Base-by-base conservation (phyloP, 2,797 vertebrate genomes). In the Salmo trutta region DNA sequence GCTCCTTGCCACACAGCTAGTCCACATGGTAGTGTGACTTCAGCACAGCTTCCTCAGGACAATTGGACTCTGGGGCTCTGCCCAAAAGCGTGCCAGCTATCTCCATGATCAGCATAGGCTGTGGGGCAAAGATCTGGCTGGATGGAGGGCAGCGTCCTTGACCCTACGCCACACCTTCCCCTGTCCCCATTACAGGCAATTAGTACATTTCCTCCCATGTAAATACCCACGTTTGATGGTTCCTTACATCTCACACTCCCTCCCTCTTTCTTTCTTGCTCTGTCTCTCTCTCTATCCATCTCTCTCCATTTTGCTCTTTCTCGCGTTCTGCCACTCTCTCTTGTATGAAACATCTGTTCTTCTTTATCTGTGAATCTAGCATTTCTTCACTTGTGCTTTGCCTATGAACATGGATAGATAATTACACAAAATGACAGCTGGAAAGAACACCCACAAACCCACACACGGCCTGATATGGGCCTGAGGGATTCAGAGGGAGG, bases 381-480 rank as follows among this genome's bases (percentile, higher is more conserved):
- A 47, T 47, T 66, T 31, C 14, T 31, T 66, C 64, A 4, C 64
- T n/a, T 21, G n/a, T 59, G n/a, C 56, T 59, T 19, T 59, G 6
- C n/a, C 5, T n/a, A 59, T 59, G 19, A 59, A n/a, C 5, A 59
- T 21, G 56, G n/a, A 59, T 59, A 59, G 56, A 59, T 59, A 59
- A 59, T 59, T 21, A n/a, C 56, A 17, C 7, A 21, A n/a, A 21
- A 59, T 59, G 19, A 59, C 56, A n/a, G n/a, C 19, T 59, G 56
- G 19, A n/a, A 59, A 59, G 19, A 21, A 59, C 56, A n/a, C 56
- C 56, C 56, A 59, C 19, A 59, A 59, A 59, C 56, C 7, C 19
- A 59, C 16, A n/a, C 59, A 91, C 91, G 79, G 21, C 75, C 62
- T 16, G 93, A 94, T 95, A 93, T 33, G 29, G 31, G 29, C 29